These are phyloP conservation scores for Cancer borealis DNA, from an alignment of 2,888 invertebrate genomes.

Conservation along the genomic window DNA sequence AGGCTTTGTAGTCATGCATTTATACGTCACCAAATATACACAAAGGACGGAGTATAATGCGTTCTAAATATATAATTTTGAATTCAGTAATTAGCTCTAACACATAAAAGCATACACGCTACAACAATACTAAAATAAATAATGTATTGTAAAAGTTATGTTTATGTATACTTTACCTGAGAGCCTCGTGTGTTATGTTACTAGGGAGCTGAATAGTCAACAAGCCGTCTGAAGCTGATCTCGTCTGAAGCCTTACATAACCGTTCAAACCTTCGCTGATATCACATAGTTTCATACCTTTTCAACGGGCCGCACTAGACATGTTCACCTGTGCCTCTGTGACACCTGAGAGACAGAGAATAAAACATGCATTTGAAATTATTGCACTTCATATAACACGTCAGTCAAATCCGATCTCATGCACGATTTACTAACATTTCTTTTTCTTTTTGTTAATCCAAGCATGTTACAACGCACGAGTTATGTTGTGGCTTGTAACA, in stretches of 20 bases:
- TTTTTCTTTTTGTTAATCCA: background rate
- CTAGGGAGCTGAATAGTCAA: too few relatives aligned
- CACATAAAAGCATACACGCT: background rate
- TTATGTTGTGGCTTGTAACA: too few relatives aligned
- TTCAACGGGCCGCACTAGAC: too few relatives aligned
- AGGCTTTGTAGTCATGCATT: background rate
- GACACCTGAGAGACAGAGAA: too few relatives aligned
- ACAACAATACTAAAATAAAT: background rate
- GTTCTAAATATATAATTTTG: background rate
- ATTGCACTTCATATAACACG: too few relatives aligned
- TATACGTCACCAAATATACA: background rate
- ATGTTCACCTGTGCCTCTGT: too few relatives aligned
- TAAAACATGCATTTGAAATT: too few relatives aligned
- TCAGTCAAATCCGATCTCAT: background rate
- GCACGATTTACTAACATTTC: background rate
- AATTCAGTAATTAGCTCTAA: background rate
- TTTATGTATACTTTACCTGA: background rate
- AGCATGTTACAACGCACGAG: background rate
- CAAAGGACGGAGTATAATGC: background rate
- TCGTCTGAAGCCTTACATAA: too few relatives aligned
- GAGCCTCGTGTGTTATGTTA: too few relatives aligned
- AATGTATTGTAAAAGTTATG: background rate
- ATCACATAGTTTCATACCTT: too few relatives aligned
- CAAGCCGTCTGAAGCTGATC: too few relatives aligned
- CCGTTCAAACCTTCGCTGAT: too few relatives aligned